phyloP scores from a whole-genome alignment of 1,140 invertebrate genomes.

The Drosophila serrata region DNA sequence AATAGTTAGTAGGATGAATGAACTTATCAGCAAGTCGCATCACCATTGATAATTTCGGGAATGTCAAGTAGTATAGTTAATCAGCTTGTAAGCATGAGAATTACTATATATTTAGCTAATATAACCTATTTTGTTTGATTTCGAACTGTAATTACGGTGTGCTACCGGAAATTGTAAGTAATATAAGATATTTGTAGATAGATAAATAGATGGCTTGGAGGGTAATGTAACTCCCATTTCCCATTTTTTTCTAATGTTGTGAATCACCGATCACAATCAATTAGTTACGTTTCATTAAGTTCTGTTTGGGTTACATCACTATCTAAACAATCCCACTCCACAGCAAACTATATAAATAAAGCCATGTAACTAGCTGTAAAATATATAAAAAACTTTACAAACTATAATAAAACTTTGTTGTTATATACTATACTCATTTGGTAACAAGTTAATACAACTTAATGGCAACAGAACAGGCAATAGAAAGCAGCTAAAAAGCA shows the following conservation, averaged over 20 bases:
- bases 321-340: neutral
- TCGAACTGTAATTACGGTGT: neutral
- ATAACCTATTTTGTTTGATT: neutral
- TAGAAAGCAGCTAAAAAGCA: too few relatives aligned
- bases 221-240: neutral
- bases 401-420: neutral
- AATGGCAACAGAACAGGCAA: too few relatives aligned
- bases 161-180: too few relatives aligned
- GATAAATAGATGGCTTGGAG: neutral
- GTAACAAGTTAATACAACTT: neutral
- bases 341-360: neutral
- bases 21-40: constrained; percentile 27
- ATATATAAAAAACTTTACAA: neutral
- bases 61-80: neutral
- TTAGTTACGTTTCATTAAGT: neutral
- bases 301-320: neutral
- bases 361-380: neutral
- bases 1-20: constrained; percentile 14
- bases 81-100: neutral
- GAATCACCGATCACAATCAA: constrained; percentile 2
- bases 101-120: neutral
- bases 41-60: constrained; percentile 29
- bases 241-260: neutral
- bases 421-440: neutral
- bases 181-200: too few relatives aligned